Evolutionary conservation across 1,140 invertebrate genomes (phyloP).

Genomic region (Microplitis demolitor): DNA sequence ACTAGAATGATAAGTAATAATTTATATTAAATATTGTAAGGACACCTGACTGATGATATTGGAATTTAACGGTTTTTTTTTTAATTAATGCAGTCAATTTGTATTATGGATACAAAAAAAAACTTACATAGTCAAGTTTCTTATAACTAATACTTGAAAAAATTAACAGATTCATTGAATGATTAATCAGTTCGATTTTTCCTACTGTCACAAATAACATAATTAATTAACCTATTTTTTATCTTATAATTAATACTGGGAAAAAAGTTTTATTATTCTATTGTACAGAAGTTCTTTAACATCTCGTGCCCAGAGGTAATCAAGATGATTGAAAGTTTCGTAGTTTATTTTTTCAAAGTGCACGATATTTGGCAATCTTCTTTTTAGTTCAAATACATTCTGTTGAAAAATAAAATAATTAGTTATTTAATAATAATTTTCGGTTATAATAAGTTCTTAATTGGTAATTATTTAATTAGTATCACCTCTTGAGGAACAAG

Average conservation of each 20-base stretch:
- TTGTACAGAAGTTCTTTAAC: slow-evolving; percentile 42
- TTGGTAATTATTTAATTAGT: not conserved
- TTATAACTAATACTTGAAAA: no score
- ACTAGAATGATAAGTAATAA: no score
- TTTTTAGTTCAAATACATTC: slow-evolving; percentile 34
- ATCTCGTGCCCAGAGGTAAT: slow-evolving; percentile 49
- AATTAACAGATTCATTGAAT: no score
- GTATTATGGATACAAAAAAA: no score
- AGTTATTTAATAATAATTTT: not conserved
- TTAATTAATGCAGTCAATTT: no score
- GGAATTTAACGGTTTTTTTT: no score
- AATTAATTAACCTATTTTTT: not conserved
- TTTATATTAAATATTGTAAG: no score
- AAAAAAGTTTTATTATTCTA: slow-evolving; percentile 34
- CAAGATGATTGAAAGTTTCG: slow-evolving; percentile 49
- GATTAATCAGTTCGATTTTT: no score
- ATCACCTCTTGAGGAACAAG: slow-evolving; percentile 51
- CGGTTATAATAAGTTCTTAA: not conserved
- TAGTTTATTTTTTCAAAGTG: slow-evolving; percentile 36
- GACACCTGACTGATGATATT: no score
- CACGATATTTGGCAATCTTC: slow-evolving; percentile 38
- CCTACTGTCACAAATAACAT: not conserved
- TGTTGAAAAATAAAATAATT: slow-evolving; percentile 23
- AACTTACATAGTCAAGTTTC: no score
- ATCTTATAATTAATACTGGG: not conserved